Evolutionary conservation across 2,113 vertebrate species (phyloP).

Genomic region (Hippocampus abdominalis): DNA sequence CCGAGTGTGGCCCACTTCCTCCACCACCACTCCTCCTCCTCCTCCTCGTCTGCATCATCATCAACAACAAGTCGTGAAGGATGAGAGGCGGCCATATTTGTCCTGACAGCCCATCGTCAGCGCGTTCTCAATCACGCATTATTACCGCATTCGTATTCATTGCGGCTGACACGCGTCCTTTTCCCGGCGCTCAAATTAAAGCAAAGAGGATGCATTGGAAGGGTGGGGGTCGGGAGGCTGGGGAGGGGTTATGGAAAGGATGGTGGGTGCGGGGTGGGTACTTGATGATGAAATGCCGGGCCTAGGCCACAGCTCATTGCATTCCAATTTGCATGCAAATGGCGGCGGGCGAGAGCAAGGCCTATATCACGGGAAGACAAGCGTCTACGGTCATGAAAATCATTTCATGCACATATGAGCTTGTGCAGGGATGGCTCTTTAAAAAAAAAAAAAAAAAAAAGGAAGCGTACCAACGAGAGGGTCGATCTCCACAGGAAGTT

Average conservation of each 20-base stretch:
- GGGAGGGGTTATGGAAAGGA: constrained; percentile 53
- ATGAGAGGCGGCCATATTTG: constrained; percentile 97
- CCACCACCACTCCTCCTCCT: constrained; percentile 48
- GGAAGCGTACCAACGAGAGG: constrained; percentile 85
- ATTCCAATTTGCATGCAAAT: constrained; percentile 99
- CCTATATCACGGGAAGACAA: constrained; percentile 83
- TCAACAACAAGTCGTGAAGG: constrained; percentile 96
- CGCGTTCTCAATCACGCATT: constrained; percentile 98
- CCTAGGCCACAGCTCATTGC: constrained; percentile 98
- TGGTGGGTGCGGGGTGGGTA: constrained; percentile 49
- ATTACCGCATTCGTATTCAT: constrained; percentile 99
- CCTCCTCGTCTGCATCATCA: constrained; percentile 81
- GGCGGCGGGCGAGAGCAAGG: constrained; percentile 91
- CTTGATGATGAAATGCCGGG: constrained; percentile 96
- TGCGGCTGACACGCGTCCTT: constrained; percentile 89
- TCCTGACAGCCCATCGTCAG: constrained; percentile 86
- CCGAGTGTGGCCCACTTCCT: constrained; percentile 26
- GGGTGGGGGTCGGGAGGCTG: constrained; percentile 28
- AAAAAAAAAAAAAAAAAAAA: not conserved
- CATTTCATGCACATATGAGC: constrained; percentile 3
- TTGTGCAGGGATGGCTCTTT: not conserved
- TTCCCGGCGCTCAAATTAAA: constrained; percentile 94
- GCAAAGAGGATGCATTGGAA: constrained; percentile 60
- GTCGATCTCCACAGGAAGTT: constrained; percentile 99
- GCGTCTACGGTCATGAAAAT: not conserved